phyloP scores from a whole-genome alignment of 2,797 vertebrate species.

The Coilia nasus region DNA sequence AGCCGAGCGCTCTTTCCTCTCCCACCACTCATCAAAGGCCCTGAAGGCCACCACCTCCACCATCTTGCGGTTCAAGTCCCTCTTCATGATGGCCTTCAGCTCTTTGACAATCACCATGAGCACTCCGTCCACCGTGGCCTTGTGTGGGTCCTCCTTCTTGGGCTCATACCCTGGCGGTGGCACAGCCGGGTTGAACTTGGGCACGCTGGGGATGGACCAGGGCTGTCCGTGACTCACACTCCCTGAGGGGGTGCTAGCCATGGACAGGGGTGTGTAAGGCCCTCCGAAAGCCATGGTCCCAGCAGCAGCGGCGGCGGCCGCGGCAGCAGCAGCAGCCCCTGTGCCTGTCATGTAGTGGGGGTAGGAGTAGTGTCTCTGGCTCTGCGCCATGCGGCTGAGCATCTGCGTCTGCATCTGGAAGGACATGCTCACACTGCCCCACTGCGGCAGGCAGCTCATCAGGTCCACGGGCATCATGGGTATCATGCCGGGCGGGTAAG shows the following conservation, averaged over 20 bases:
- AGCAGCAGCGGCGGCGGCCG: slow-evolving; percentile 44
- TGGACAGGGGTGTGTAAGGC: slow-evolving; percentile 82
- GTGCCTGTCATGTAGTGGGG: slow-evolving; percentile 81
- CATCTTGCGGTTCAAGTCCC: slow-evolving; percentile 98
- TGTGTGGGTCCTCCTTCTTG: slow-evolving; percentile 97
- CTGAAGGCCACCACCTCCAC: slow-evolving; percentile 98
- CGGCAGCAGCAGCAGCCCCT: slow-evolving; percentile 60
- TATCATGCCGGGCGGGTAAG: slow-evolving; percentile 85
- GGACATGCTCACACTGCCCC: slow-evolving; percentile 95
- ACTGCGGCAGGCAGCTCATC: slow-evolving; percentile 90
- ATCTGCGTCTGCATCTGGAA: slow-evolving; percentile 99
- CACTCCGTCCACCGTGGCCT: slow-evolving; percentile 94
- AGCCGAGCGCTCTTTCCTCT: slow-evolving; percentile 93
- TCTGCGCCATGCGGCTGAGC: slow-evolving; percentile 96
- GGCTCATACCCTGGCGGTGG: slow-evolving; percentile 92
- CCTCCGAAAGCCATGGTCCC: slow-evolving; percentile 80
- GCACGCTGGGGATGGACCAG: slow-evolving; percentile 84
- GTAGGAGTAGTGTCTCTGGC: slow-evolving; percentile 85
- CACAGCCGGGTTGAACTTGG: slow-evolving; percentile 94
- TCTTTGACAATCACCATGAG: slow-evolving; percentile 95
- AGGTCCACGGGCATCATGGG: slow-evolving; percentile 92
- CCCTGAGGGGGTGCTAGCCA: slow-evolving; percentile 67
- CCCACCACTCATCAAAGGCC: slow-evolving; percentile 99
- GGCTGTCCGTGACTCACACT: slow-evolving; percentile 80
- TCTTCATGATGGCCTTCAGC: slow-evolving; percentile 98